These are phyloP conservation scores for Tholera decimalis DNA, from an alignment of 2,888 invertebrate species.

Conservation along the genomic window DNA sequence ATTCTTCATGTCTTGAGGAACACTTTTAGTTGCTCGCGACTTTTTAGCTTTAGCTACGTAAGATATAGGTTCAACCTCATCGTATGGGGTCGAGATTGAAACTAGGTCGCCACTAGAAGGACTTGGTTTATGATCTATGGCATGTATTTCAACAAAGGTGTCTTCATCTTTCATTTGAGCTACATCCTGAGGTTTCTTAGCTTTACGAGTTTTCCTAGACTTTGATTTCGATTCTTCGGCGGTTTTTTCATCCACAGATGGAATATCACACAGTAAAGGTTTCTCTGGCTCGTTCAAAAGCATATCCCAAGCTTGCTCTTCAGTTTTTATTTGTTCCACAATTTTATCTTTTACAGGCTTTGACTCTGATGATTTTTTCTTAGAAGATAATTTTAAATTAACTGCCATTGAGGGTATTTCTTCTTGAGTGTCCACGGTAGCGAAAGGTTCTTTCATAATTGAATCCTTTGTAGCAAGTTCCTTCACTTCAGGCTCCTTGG, in stretches of 20 bases:
- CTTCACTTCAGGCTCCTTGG: conserved; percentile 17
- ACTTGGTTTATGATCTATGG: conserved; percentile 84
- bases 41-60: conserved; percentile 80
- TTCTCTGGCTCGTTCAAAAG: conserved; percentile 81
- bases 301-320: conserved; percentile 88
- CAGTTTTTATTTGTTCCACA: conserved; percentile 77
- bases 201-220: conserved; percentile 80
- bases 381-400: conserved; percentile 56
- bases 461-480: conserved; percentile 30
- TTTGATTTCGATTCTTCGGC: conserved; percentile 80
- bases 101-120: conserved; percentile 82
- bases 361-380: conserved; percentile 62
- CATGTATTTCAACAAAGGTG: conserved; percentile 88
- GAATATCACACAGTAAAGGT: conserved; percentile 64
- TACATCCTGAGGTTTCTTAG: conserved; percentile 80
- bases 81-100: conserved; percentile 83
- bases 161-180: conserved; percentile 81
- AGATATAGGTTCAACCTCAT: conserved; percentile 77
- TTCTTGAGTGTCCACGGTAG: conserved; percentile 26
- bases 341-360: conserved; percentile 58
- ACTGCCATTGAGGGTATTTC: conserved; percentile 46
- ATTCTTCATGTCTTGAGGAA: conserved; percentile 73
- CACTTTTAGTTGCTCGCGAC: conserved; percentile 77
- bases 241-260: conserved; percentile 64
- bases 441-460: conserved; percentile 13